Percentiles rank a stretch among this genome's conserved stretches.
Evolutionary conservation across 1,140 invertebrate genomes (phyloP).

Genomic region (Eulimnadia texana): DNA sequence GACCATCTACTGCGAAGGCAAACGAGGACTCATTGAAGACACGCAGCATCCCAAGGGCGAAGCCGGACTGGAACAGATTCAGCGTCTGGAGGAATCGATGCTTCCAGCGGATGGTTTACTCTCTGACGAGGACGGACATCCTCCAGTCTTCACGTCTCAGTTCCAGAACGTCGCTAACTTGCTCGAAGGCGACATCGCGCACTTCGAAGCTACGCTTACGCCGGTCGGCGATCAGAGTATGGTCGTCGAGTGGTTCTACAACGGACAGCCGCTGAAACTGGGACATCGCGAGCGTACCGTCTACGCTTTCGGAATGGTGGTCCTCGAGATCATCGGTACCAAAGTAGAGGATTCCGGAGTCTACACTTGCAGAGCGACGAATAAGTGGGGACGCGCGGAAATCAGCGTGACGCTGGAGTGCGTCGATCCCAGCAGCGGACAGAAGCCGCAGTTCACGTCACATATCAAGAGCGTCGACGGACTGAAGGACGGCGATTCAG

Average conservation of each 20-base stretch:
- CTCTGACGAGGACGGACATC: slow-evolving; percentile 52
- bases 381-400: slow-evolving; percentile 74
- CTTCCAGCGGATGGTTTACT: slow-evolving; percentile 38
- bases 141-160: slow-evolving; percentile 59
- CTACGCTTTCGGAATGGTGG: slow-evolving; percentile 90
- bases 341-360: slow-evolving; percentile 74
- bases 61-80: slow-evolving; percentile 76
- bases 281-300: slow-evolving; percentile 71
- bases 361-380: slow-evolving; percentile 74
- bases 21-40: slow-evolving; percentile 65
- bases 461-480: slow-evolving; percentile 65
- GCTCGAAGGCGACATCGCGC: slow-evolving; percentile 77
- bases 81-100: slow-evolving; percentile 73
- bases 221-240: slow-evolving; percentile 90
- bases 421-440: slow-evolving; percentile 64
- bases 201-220: slow-evolving; percentile 83
- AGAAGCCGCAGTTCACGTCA: slow-evolving; percentile 73
- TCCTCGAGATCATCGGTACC: slow-evolving; percentile 77
- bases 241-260: slow-evolving; percentile 95
- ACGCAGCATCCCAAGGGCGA: slow-evolving; percentile 88
- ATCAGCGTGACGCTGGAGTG: slow-evolving; percentile 69
- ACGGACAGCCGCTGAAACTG: slow-evolving; percentile 54
- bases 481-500: slow-evolving; percentile 77
- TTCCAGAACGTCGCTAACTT: slow-evolving; percentile 66
- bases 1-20: slow-evolving; percentile 59